A percentile compares a stretch with the other conserved stretches of the same genome.
phyloP scores from a whole-genome alignment of 2,888 invertebrate genomes.

The Carpatolechia fugitivella region DNA sequence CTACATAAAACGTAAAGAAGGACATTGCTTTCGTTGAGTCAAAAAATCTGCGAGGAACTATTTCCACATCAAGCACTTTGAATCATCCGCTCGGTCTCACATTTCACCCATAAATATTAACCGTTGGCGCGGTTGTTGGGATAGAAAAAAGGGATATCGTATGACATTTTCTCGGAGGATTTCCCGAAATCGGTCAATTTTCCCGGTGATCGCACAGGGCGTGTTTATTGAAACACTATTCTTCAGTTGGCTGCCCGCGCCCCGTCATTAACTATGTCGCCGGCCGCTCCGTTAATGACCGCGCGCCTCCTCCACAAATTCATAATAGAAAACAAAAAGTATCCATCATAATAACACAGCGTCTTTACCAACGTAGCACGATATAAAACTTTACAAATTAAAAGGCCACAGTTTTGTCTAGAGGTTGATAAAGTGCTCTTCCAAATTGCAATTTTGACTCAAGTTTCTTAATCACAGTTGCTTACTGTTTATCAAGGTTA shows the following conservation, averaged over 20 bases:
- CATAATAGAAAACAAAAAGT: slow-evolving; percentile 15
- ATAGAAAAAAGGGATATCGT: slow-evolving; percentile 70
- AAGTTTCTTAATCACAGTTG: slow-evolving; percentile 9
- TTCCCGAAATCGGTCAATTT: slow-evolving; percentile 76
- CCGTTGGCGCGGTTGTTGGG: slow-evolving; percentile 66
- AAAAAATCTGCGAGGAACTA: slow-evolving; percentile 75
- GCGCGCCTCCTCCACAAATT: neutral
- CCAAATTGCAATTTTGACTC: slow-evolving; percentile 10
- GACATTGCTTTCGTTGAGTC: slow-evolving; percentile 75
- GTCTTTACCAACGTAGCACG: slow-evolving; percentile 1
- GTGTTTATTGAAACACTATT: slow-evolving; percentile 77
- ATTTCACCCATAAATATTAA: slow-evolving; percentile 79
- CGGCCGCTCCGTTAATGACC: slow-evolving; percentile 30
- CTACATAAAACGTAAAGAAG: slow-evolving; percentile 70
- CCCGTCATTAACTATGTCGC: slow-evolving; percentile 48
- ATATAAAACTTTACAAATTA: slow-evolving; percentile 17
- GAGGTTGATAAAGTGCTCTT: slow-evolving; percentile 13
- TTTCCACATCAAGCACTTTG: slow-evolving; percentile 77
- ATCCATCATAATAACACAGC: slow-evolving; percentile 13
- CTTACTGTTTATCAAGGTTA: neutral
- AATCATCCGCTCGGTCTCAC: slow-evolving; percentile 76
- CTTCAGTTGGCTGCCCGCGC: slow-evolving; percentile 60
- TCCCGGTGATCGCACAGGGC: slow-evolving; percentile 67
- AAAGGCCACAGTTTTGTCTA: slow-evolving; percentile 13
- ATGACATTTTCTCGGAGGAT: slow-evolving; percentile 71